A percentile compares a stretch with the other conserved stretches of the same genome.
Evolutionary conservation across 2,113 vertebrate species (phyloP).

Genomic region (Cavia porcellus): DNA sequence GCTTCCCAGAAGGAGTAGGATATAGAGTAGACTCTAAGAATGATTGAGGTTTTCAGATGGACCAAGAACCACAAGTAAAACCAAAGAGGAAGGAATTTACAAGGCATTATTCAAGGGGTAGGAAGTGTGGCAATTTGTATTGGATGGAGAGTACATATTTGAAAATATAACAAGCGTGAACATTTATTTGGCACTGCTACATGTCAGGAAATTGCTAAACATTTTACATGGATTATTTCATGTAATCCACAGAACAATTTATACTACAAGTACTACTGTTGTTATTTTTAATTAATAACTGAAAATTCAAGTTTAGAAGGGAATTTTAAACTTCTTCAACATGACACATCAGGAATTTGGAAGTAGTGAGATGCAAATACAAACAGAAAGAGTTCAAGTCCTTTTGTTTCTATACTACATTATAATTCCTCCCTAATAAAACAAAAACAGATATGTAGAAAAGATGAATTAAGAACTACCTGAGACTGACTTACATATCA

Average conservation of each 20-base stretch:
- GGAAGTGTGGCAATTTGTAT: not conserved
- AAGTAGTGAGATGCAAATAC: not conserved
- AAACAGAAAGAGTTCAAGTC: not conserved
- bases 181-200: not conserved
- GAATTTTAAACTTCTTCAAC: not conserved
- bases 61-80: not conserved
- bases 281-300: constrained; percentile 1
- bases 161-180: not conserved
- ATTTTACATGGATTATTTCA: constrained; percentile 13
- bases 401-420: not conserved
- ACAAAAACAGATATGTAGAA: not conserved
- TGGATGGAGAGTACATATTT: not conserved
- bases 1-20: not conserved
- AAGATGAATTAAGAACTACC: not conserved
- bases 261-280: not conserved
- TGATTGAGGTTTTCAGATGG: not conserved
- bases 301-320: not conserved
- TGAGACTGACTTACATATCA: not conserved
- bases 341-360: not conserved
- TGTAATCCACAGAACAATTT: not conserved
- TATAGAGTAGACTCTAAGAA: not conserved
- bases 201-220: not conserved
- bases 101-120: not conserved
- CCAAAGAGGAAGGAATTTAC: not conserved
- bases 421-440: not conserved